A percentile compares a stretch with the other conserved stretches of the same genome.
Conservation (phyloP, 2,797 vertebrate species). For the Sebastes kiyomatsui region DNA sequence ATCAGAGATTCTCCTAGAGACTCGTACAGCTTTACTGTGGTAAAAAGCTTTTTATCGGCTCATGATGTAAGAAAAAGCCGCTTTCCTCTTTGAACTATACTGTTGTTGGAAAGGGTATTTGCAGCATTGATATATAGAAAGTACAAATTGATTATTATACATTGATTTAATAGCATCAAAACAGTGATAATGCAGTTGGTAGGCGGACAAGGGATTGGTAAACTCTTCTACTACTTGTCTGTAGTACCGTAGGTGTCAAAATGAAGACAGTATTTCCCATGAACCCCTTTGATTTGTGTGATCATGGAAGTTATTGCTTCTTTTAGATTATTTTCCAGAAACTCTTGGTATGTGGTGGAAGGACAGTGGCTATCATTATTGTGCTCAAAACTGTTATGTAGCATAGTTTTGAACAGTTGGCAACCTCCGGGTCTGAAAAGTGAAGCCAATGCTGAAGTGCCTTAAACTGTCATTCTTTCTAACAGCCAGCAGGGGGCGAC, state of each 20-base stretch:
- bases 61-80: neutral
- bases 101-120: neutral
- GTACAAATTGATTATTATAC: neutral
- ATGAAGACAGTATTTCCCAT: neutral
- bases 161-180: neutral
- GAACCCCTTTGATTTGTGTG: neutral
- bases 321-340: neutral
- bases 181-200: neutral
- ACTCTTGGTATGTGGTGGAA: neutral
- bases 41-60: constrained; percentile 4
- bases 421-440: too few species aligned
- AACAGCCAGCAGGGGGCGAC: too few species aligned
- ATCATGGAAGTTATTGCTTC: neutral
- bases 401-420: neutral
- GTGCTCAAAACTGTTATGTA: neutral
- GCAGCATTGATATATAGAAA: neutral
- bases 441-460: too few species aligned
- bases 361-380: neutral
- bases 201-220: neutral
- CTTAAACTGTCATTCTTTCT: too few species aligned
- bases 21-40: neutral
- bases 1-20: constrained; percentile 36
- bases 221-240: too few species aligned
- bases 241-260: neutral
- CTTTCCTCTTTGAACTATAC: neutral